Conservation (phyloP, 2,113 vertebrate species). For the Erpornis zantholeuca region DNA sequence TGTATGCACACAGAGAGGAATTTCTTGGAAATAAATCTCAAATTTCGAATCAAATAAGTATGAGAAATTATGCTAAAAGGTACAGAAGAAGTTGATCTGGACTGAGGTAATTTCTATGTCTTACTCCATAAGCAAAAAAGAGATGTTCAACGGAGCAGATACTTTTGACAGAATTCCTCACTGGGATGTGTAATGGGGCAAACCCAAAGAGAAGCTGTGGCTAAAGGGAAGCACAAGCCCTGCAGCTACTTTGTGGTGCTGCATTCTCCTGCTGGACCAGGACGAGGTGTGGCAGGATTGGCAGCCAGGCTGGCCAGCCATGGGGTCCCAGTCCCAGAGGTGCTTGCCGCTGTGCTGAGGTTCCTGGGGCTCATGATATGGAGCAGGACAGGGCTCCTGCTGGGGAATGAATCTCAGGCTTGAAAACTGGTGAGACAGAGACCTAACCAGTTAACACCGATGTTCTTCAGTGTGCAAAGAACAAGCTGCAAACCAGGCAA, state of each 20-base stretch:
- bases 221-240: background rate
- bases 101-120: background rate
- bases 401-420: background rate
- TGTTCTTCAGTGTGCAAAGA: background rate
- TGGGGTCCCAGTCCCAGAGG: background rate
- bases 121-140: background rate
- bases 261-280: background rate
- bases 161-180: background rate
- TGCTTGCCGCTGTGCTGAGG: background rate
- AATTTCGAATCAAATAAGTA: background rate
- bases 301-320: background rate
- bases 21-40: background rate
- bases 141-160: background rate
- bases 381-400: background rate
- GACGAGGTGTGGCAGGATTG: background rate
- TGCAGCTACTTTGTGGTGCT: rapidly evolving
- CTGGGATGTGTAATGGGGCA: background rate
- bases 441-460: rapidly evolving
- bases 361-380: rapidly evolving
- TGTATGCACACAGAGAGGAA: background rate
- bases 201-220: background rate
- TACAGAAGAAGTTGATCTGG: background rate
- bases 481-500: background rate
- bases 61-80: background rate
- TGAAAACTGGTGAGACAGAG: rapidly evolving